A percentile compares a stretch with the other conserved stretches of the same genome.
Conservation (phyloP, 2,113 vertebrate genomes). For the Otolemur garnettii region DNA sequence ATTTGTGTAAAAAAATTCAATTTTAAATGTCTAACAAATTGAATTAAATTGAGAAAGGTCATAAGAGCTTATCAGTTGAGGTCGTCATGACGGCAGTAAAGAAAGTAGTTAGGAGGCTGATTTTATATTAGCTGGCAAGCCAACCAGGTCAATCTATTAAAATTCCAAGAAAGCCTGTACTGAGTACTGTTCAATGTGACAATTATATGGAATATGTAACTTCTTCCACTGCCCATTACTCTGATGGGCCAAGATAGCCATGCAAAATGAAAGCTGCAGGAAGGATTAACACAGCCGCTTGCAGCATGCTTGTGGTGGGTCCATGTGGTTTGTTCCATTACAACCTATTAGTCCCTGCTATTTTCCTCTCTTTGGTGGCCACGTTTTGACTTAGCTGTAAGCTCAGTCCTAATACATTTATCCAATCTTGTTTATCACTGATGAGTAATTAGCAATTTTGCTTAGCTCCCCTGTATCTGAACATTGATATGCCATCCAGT, state of each 20-base stretch:
- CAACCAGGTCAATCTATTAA: conserved; percentile 45
- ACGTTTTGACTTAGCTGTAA: conserved; percentile 10
- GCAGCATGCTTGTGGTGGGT: not conserved
- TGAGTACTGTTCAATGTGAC: conserved; percentile 7
- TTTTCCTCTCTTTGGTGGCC: not conserved
- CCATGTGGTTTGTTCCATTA: not conserved
- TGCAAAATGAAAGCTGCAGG: conserved; percentile 1
- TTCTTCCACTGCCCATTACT: conserved; percentile 65
- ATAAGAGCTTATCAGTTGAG: conserved; percentile 45
- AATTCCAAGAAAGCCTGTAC: conserved; percentile 67
- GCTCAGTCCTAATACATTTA: conserved; percentile 29
- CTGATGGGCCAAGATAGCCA: not conserved
- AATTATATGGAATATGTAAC: conserved; percentile 64
- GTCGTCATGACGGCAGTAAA: conserved; percentile 26
- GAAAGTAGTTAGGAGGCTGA: conserved; percentile 57
- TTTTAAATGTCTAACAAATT: conserved; percentile 75
- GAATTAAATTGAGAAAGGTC: conserved; percentile 73
- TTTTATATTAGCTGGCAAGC: conserved; percentile 57
- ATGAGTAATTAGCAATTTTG: conserved; percentile 69
- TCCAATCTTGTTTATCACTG: conserved; percentile 67
- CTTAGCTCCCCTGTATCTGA: conserved; percentile 57
- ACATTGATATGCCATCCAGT: conserved; percentile 64
- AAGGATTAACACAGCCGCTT: not conserved
- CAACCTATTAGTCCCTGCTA: conserved; percentile 54
- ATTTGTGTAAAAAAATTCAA: conserved; percentile 70